These are phyloP conservation scores for Caenorhabditis parvicauda DNA, from an alignment of 2,888 invertebrate species.

Conservation along the genomic window DNA sequence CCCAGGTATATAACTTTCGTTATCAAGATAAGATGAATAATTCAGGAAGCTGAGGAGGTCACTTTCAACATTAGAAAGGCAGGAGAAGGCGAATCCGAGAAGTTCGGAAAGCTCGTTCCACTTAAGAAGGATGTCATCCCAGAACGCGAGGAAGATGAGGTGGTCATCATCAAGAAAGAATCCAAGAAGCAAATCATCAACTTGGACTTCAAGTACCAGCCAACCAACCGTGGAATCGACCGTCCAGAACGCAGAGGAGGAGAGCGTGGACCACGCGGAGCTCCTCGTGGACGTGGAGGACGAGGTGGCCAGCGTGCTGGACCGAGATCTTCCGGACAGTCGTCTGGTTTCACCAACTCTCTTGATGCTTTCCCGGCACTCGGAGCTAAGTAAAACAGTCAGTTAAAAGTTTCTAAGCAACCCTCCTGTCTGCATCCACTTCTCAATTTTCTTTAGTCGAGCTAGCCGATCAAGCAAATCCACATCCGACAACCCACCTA, in stretches of 20 bases:
- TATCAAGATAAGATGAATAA: not conserved
- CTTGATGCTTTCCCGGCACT: conserved; percentile 55
- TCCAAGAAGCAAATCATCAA: conserved; percentile 41
- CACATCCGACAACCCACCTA: no score
- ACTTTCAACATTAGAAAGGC: conserved; percentile 58
- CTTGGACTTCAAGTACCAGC: conserved; percentile 47
- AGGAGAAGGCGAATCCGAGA: conserved; percentile 45
- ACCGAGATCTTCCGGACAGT: conserved; percentile 26
- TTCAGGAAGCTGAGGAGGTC: conserved; percentile 23
- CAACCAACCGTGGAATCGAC: conserved; percentile 20
- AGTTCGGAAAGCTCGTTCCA: conserved; percentile 43
- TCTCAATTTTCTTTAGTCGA: no score
- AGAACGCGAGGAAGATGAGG: conserved; percentile 39
- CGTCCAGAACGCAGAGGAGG: conserved; percentile 27
- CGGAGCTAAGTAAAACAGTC: conserved; percentile 36
- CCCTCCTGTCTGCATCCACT: no score
- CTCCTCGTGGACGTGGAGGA: conserved; percentile 35
- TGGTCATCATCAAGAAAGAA: conserved; percentile 29
- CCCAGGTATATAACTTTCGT: conserved; percentile 10
- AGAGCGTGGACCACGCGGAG: conserved; percentile 18
- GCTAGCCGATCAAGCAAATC: no score
- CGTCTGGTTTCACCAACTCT: conserved; percentile 8
- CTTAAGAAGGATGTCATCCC: conserved; percentile 45
- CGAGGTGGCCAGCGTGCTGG: conserved; percentile 30
- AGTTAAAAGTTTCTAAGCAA: not conserved